These are phyloP conservation scores for Caenorhabditis inopinata DNA, from an alignment of 1,140 invertebrate genomes.

Conservation along the genomic window DNA sequence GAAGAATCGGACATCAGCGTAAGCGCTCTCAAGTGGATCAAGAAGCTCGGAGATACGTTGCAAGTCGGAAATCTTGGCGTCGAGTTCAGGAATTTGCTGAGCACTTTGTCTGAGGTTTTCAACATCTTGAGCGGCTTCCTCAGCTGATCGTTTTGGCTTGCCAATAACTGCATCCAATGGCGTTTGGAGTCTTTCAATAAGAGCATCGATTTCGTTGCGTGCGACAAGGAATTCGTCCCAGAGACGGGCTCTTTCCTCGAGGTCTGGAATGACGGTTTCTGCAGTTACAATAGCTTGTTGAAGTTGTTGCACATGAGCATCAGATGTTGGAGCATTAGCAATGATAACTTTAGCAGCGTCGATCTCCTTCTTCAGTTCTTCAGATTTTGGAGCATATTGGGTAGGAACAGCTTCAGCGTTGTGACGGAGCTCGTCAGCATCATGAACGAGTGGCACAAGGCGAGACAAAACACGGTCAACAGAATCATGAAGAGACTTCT, in stretches of 20 bases:
- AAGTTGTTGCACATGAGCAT: constrained; percentile 23
- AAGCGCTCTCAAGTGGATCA: constrained; percentile 45
- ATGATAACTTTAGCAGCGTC: background rate
- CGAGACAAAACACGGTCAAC: no score
- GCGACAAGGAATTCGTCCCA: constrained; percentile 52
- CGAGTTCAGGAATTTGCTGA: background rate
- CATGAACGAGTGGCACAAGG: no score
- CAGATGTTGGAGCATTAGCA: constrained; percentile 20
- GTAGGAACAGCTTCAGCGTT: no score
- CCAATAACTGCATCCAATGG: constrained; percentile 46
- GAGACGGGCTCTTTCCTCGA: constrained; percentile 31
- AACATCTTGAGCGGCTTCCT: constrained; percentile 49
- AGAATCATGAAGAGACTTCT: no score
- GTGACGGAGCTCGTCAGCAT: no score
- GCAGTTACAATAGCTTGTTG: constrained; percentile 32
- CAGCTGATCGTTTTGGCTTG: constrained; percentile 40
- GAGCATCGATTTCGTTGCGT: constrained; percentile 47
- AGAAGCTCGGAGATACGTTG: constrained; percentile 45
- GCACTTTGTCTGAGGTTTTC: constrained; percentile 22
- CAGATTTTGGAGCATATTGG: no score
- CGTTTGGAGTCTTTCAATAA: constrained; percentile 47
- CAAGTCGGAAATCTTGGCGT: constrained; percentile 13
- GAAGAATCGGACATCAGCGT: constrained; percentile 49
- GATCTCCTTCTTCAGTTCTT: no score
- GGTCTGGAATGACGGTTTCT: constrained; percentile 43